Base-by-base conservation (phyloP, 2,888 invertebrate genomes). In the Labia minor region DNA sequence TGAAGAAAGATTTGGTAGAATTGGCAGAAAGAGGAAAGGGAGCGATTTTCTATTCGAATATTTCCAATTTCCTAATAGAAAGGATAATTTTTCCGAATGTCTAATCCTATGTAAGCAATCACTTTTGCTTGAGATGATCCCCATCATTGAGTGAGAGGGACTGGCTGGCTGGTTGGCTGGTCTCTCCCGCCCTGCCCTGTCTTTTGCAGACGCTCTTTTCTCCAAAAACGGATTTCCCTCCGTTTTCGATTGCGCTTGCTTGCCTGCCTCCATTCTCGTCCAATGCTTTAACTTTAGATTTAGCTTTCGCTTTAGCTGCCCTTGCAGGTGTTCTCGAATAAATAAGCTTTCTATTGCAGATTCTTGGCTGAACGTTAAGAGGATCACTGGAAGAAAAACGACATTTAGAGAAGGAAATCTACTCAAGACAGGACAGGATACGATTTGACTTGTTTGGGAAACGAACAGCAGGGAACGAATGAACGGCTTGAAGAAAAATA, bases 301-400 rank as follows among this genome's bases (percentile, higher is more conserved):
- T 49, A 49, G 49, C 49, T 49, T 49, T 49, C 14, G 49, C 14
- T 49, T 49, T 49, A 49, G 49, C 49, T 49, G 14, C 16, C n/a
- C n/a, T 14, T 49, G 49, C 49, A 49, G 49, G 49, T 49, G 49
- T 49, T 49, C 49, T 49, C 49, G 49, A 49, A 49, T 49, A 49
- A 49, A 49, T 49, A 49, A 49, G 49, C 49, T 49, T 49, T 49
- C 49, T 49, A 49, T 49, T 49, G 49, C 49, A 49, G 49, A 49
- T 49, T 49, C 49, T 49, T 49, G 49, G 49, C 16, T 49, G 8
- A 49, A 49, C 49, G 49, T 49, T 49, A 49, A 49, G 49, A 49
- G 49, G 49, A 49, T 49, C 49, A 49, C 49, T 16, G 49, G 49
- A 49, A 49, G 49, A 49, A 49, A 49, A 49, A 49, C 49, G 49